These are phyloP conservation scores for Temnothorax nylanderi DNA, from an alignment of 1,140 invertebrate genomes.

Conservation along the genomic window DNA sequence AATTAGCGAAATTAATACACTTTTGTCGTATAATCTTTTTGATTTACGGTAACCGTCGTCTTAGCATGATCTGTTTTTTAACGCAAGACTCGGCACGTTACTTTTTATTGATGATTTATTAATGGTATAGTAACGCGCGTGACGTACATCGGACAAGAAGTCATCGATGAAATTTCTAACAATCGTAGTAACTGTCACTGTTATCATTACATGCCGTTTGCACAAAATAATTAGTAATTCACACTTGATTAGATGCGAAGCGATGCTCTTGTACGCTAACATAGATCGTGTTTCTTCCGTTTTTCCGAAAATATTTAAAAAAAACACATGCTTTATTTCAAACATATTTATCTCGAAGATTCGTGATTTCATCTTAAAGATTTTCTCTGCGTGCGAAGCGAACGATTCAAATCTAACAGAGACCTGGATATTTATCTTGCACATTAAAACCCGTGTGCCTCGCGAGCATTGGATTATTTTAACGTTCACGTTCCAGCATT, in stretches of 20 bases:
- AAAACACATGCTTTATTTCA: neutral
- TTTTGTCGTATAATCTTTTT: neutral
- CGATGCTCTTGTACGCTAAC: neutral
- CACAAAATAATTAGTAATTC: slow-evolving; percentile 16
- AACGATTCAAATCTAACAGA: neutral
- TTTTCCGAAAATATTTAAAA: neutral
- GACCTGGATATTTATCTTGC: neutral
- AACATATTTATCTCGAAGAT: neutral
- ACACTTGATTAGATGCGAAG: neutral
- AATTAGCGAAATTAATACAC: neutral
- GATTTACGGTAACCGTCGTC: neutral
- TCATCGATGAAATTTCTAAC: neutral
- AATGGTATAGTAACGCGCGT: neutral
- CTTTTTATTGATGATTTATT: neutral
- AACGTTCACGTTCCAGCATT: neutral
- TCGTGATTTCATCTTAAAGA: neutral
- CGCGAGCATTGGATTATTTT: neutral
- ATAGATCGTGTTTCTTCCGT: slow-evolving; percentile 11
- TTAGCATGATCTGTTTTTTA: neutral
- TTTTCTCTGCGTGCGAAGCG: neutral
- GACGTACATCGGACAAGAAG: neutral
- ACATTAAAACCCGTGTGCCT: neutral
- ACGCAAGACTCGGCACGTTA: neutral
- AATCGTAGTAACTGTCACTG: slow-evolving; percentile 1
- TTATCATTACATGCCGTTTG: slow-evolving; percentile 2